These are phyloP conservation scores for Phenganax subtilis DNA, from an alignment of 92 coral and sea anemone species.

Conservation along the genomic window DNA sequence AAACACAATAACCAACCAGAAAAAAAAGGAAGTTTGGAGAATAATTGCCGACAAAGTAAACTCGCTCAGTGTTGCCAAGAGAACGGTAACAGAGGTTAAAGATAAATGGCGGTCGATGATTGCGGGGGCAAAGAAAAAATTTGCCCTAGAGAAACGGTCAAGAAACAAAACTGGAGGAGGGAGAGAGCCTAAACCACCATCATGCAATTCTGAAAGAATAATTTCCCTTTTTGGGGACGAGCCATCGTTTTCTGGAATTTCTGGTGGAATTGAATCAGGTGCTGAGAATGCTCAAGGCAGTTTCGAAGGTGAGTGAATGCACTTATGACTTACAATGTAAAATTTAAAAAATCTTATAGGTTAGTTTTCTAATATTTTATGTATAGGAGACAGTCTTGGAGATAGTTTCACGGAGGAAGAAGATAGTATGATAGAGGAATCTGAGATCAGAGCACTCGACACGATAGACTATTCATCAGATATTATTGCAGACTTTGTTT, in stretches of 20 bases:
- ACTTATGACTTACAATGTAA: not conserved
- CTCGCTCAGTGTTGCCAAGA: slow-evolving; percentile 19
- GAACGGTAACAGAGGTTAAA: slow-evolving; percentile 32
- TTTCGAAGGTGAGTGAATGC: not conserved
- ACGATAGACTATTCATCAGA: not conserved
- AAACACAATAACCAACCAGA: slow-evolving; percentile 11
- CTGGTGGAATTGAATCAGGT: slow-evolving; percentile 51
- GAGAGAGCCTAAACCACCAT: slow-evolving; percentile 30
- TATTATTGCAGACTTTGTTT: not conserved
- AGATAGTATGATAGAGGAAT: too few species aligned
- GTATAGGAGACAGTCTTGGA: not conserved
- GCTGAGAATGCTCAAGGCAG: too few species aligned
- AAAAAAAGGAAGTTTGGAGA: slow-evolving; percentile 33
- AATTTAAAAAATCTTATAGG: too few species aligned
- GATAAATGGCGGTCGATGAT: slow-evolving; percentile 45
- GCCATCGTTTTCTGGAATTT: slow-evolving; percentile 49
- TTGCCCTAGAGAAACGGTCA: not conserved
- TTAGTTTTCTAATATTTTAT: too few species aligned
- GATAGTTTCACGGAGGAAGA: too few species aligned
- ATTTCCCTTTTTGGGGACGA: slow-evolving; percentile 46
- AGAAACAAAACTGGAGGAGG: slow-evolving; percentile 39
- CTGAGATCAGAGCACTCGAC: too few species aligned
- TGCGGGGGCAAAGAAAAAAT: slow-evolving; percentile 21
- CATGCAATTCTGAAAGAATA: slow-evolving; percentile 24
- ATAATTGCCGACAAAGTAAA: slow-evolving; percentile 17